Evolutionary conservation across 2,888 invertebrate species (phyloP).

Genomic region (Gandaritis pyraliata): DNA sequence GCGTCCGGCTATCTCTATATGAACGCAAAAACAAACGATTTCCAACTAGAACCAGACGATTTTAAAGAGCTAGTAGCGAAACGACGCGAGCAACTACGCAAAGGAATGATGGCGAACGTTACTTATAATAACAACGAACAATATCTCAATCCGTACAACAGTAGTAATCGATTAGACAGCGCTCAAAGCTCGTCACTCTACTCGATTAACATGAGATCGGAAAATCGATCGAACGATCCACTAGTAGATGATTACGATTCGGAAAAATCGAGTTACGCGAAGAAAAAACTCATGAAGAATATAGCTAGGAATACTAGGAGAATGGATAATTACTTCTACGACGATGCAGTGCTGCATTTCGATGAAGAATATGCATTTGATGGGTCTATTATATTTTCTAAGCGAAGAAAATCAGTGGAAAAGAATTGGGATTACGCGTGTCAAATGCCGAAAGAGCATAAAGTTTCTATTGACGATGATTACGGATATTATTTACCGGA

Average conservation of each 20-base stretch:
- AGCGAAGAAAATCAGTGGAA: slow-evolving; percentile 77
- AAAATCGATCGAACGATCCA: slow-evolving; percentile 76
- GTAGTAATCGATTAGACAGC: slow-evolving; percentile 63
- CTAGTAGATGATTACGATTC: slow-evolving; percentile 79
- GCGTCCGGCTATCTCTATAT: slow-evolving; percentile 80
- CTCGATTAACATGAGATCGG: slow-evolving; percentile 70
- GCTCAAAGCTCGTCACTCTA: slow-evolving; percentile 72
- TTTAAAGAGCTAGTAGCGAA: slow-evolving; percentile 77
- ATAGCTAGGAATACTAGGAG: slow-evolving; percentile 74
- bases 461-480: slow-evolving; percentile 74
- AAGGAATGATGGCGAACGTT: slow-evolving; percentile 73
- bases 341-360: slow-evolving; percentile 77
- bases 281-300: slow-evolving; percentile 75
- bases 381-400: slow-evolving; percentile 77
- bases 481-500: slow-evolving; percentile 78
- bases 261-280: slow-evolving; percentile 77
- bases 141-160: slow-evolving; percentile 63
- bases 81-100: slow-evolving; percentile 71
- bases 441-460: slow-evolving; percentile 65
- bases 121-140: slow-evolving; percentile 67
- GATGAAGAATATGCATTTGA: slow-evolving; percentile 81
- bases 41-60: slow-evolving; percentile 77
- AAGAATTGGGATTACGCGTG: slow-evolving; percentile 68
- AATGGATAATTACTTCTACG: slow-evolving; percentile 78
- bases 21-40: slow-evolving; percentile 79